Evolutionary conservation across 2,797 vertebrate genomes (phyloP), one percentile per base, ranked within the genome.

Genomic region (Sebastes cheni): DNA sequence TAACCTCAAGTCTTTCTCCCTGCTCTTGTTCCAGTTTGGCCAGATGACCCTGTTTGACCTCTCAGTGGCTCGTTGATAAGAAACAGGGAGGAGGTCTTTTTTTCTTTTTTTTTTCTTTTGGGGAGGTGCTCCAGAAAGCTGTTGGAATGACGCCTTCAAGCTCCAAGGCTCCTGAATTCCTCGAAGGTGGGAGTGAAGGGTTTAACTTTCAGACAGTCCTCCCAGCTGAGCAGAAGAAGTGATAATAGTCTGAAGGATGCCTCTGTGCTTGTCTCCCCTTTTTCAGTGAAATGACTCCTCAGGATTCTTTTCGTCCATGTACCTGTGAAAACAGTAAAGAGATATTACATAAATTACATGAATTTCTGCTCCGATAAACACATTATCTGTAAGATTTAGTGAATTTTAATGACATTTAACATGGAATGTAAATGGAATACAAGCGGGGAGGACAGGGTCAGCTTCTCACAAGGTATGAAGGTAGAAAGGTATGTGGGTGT

Each of bases 101-200:
- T 42, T 42, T 16, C 0, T 42, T 70, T 85, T 89, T 88, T 85
- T 82, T 60, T 39, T 39, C 36, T 39, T 39, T 39, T 6, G 12
- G 78, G 80, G 74, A 84, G 85, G 75, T 73, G 52, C 59, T 77
- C 52, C 62, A 65, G 84, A 79, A 82, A 82, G 66, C 68, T 82
- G 72, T 79, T 83, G 73, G 81, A 89, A 82, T 75, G 79, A 80
- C 75, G 82, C 76, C 87, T 83, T 86, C 67, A 73, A 81, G 54
- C 67, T 91, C 86, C 75, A 79, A 82, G 69, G 67, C 80, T 84
- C 67, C 84, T 82, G 78, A 93, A 93, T 92, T 95, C 91, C 86
- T 94, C 76, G 74, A 77, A 74, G 73, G 79, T 82, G 85, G 88
- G 86, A 92, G 84, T 90, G 78, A 54, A 75, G 32, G 69, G 32